Evolutionary conservation across 1,140 invertebrate genomes (phyloP).

Genomic region (Trachymyrmex cornetzi): DNA sequence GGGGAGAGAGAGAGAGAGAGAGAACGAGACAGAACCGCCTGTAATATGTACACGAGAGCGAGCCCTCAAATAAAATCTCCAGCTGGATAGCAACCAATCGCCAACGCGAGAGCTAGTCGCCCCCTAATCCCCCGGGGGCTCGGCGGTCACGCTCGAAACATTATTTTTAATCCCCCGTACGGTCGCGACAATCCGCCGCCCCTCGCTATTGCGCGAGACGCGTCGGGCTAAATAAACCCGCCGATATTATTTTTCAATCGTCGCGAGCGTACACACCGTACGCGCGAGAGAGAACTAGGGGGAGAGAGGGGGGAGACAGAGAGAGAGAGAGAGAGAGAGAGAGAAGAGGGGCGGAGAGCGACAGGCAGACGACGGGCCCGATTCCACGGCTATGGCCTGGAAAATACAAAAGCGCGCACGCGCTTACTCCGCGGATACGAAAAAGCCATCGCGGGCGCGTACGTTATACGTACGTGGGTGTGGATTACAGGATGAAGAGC

Average conservation of each 20-base stretch:
- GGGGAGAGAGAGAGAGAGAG: not conserved
- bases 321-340: not conserved
- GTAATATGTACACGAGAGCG: slow-evolving; percentile 55
- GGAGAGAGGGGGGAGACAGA: not conserved
- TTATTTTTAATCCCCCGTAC: slow-evolving; percentile 84
- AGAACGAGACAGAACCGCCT: slow-evolving; percentile 34
- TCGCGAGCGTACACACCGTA: slow-evolving; percentile 71
- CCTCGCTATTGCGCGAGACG: slow-evolving; percentile 70
- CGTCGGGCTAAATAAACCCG: slow-evolving; percentile 83
- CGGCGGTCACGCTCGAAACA: slow-evolving; percentile 83
- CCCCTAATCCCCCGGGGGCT: slow-evolving; percentile 69
- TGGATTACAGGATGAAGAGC: slow-evolving; percentile 68
- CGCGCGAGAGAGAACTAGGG: not conserved
- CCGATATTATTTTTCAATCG: slow-evolving; percentile 85
- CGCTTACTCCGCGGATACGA: slow-evolving; percentile 24
- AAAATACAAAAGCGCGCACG: slow-evolving; percentile 71
- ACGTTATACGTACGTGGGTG: slow-evolving; percentile 41
- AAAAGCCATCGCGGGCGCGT: slow-evolving; percentile 52
- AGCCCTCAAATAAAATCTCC: slow-evolving; percentile 67
- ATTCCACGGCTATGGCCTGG: slow-evolving; percentile 39
- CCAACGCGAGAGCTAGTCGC: slow-evolving; percentile 34
- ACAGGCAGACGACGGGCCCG: not conserved
- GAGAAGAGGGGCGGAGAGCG: not conserved
- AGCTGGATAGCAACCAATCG: slow-evolving; percentile 65
- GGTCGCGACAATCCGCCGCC: slow-evolving; percentile 75